phyloP scores from a whole-genome alignment of 2,888 invertebrate species.

The Scotopteryx bipunctaria region DNA sequence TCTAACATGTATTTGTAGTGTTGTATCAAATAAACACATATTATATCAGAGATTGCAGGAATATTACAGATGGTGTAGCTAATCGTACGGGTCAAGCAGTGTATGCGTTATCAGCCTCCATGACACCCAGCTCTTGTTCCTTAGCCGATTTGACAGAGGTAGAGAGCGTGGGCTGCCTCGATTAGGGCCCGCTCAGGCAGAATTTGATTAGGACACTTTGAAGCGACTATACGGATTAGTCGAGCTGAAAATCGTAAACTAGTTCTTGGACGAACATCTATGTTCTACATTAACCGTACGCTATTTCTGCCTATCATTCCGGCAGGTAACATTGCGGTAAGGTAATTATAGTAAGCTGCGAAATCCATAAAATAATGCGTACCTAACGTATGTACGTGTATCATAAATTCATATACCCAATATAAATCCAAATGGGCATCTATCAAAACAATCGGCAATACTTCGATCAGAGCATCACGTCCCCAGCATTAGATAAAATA shows the following conservation, averaged over 20 bases:
- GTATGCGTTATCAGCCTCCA: constrained; percentile 55
- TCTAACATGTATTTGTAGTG: neutral
- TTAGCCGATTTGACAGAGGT: constrained; percentile 73
- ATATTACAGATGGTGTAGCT: constrained; percentile 1
- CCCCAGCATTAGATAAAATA: constrained; percentile 41
- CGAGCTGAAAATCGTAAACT: constrained; percentile 16
- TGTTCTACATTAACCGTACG: too few species aligned
- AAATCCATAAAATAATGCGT: too few species aligned
- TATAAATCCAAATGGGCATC: constrained; percentile 15
- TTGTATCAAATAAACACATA: neutral
- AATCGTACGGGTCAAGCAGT: constrained; percentile 13
- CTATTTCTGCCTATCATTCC: too few species aligned
- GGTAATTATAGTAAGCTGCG: too few species aligned
- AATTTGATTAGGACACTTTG: constrained; percentile 66
- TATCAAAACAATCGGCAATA: constrained; percentile 28
- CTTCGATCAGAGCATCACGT: constrained; percentile 38
- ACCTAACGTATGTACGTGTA: neutral
- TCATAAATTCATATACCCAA: constrained; percentile 17
- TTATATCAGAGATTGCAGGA: constrained; percentile 8
- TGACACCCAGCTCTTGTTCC: constrained; percentile 66
- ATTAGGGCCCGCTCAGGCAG: constrained; percentile 63
- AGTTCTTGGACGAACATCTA: neutral
- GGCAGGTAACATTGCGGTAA: too few species aligned
- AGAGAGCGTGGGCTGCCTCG: constrained; percentile 67
- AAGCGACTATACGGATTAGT: constrained; percentile 55